Base-by-base conservation (phyloP, 2,113 vertebrate genomes). In the Bungarus multicinctus region DNA sequence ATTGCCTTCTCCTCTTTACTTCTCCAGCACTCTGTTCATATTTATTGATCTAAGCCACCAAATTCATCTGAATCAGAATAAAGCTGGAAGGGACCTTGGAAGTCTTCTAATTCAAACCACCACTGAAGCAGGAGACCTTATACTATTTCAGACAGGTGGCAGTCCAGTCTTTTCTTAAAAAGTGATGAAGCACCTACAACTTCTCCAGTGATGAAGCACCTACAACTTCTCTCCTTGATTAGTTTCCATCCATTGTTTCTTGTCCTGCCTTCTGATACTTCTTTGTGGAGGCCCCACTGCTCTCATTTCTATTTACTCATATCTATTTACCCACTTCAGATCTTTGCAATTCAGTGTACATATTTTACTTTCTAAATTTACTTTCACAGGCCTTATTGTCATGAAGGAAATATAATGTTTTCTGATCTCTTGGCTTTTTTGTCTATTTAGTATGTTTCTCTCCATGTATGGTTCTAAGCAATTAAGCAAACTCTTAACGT, bases 401-500 rank as follows among this genome's bases (percentile, higher is more conserved):
- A 1, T 81, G 34, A 81, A 81, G 69, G 14, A 74, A 34, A 74
- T 39, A 39, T 34, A 34, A 16, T 20, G n/a, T 34, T 74, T 39
- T 22, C 34, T 81, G 69, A 81, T 39, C 5, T 39, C n/a, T 7
- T 53, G 53, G 11, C 0, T 27, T 60, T 74, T 34, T 18, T 39
- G 18, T 39, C n/a, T 81, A 39, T 39, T 81, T 39, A 81, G 7
- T 20, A 81, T 81, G 1, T 39, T 81, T 81, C 69, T 81, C 69
- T 81, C 16, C 34, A 81, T 81, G 34, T 81, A 81, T 81, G 69
- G 6, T 39, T 81, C 34, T 64, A 4, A 52, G 92, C 90, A 92
- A 9, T 7, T 74, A 54, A 89, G 12, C 58, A 74, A 1, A 86
- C 0, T 7, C 0, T 2, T 81, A 90, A 2, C 0, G 0, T 20